Percentiles rank a stretch among this genome's conserved stretches.
Evolutionary conservation across 2,888 invertebrate species (phyloP).

Genomic region (Phlogophora meticulosa): DNA sequence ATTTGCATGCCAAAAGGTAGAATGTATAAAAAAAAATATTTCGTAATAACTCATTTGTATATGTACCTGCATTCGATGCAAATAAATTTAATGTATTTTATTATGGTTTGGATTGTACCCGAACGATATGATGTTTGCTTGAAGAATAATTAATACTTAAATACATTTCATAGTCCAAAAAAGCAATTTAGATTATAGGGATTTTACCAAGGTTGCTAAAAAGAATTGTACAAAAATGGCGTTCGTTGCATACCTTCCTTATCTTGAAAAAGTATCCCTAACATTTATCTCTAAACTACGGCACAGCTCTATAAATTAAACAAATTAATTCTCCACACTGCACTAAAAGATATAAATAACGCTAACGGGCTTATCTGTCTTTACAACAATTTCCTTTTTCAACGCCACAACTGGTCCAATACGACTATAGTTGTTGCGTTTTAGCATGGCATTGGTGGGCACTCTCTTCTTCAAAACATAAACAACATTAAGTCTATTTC

Average conservation of each 20-base stretch:
- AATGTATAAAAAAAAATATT: too few species aligned
- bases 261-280: constrained; percentile 5
- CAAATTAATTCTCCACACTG: constrained; percentile 56
- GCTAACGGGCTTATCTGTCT: constrained; percentile 56
- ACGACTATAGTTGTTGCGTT: constrained; percentile 18
- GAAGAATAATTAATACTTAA: too few species aligned
- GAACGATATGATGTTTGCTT: too few species aligned
- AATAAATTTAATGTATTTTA: too few species aligned
- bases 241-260: background rate
- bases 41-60: too few species aligned
- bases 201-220: background rate
- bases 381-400: constrained; percentile 64
- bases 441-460: background rate
- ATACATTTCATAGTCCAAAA: too few species aligned
- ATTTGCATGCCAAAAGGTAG: too few species aligned
- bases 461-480: too few species aligned
- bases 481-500: too few species aligned
- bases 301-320: constrained; percentile 51
- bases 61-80: too few species aligned
- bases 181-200: too few species aligned
- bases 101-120: too few species aligned
- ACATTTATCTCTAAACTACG: constrained; percentile 7
- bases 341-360: constrained; percentile 62
- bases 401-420: constrained; percentile 63
- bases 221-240: background rate